Evolutionary conservation across 2,797 vertebrate genomes (phyloP).

Genomic region (Bovichtus variegatus): DNA sequence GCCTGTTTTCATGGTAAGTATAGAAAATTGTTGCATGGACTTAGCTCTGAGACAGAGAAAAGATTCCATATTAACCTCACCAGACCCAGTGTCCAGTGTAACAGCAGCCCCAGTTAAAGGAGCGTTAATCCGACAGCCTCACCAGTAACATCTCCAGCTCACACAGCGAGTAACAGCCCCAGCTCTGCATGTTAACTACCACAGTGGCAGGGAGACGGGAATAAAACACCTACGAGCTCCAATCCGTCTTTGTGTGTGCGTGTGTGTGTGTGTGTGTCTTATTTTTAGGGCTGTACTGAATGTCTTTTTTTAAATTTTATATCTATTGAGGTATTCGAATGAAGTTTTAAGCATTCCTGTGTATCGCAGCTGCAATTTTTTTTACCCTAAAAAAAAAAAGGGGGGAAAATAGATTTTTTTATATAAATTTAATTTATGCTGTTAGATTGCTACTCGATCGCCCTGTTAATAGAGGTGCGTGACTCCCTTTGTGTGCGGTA

Average conservation of each 20-base stretch:
- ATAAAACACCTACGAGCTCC: slow-evolving; percentile 44
- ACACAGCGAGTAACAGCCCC: slow-evolving; percentile 63
- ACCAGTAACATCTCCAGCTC: slow-evolving; percentile 66
- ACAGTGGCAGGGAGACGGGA: slow-evolving; percentile 47
- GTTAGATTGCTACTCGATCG: too few relatives aligned
- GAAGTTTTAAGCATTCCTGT: too few relatives aligned
- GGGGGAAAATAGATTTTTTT: too few relatives aligned
- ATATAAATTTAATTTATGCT: too few relatives aligned
- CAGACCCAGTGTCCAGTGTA: slow-evolving; percentile 55
- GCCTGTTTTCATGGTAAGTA: slow-evolving; percentile 81
- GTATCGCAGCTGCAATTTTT: too few relatives aligned
- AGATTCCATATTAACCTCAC: slow-evolving; percentile 75
- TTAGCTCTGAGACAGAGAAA: slow-evolving; percentile 39
- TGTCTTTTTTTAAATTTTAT: too few relatives aligned
- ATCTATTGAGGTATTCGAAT: too few relatives aligned
- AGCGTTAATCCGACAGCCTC: slow-evolving; percentile 33
- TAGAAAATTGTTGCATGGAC: slow-evolving; percentile 79
- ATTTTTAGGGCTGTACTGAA: too few relatives aligned
- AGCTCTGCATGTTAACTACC: slow-evolving; percentile 78
- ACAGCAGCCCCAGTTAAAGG: slow-evolving; percentile 45
- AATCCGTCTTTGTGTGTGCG: slow-evolving; percentile 13
- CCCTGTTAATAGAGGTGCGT: too few relatives aligned
- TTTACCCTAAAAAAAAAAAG: too few relatives aligned
- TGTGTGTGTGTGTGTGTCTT: slow-evolving; percentile 7
- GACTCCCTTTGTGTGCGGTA: too few relatives aligned